phyloP scores from a whole-genome alignment of 2,888 invertebrate genomes.

The Galeruca laticollis region DNA sequence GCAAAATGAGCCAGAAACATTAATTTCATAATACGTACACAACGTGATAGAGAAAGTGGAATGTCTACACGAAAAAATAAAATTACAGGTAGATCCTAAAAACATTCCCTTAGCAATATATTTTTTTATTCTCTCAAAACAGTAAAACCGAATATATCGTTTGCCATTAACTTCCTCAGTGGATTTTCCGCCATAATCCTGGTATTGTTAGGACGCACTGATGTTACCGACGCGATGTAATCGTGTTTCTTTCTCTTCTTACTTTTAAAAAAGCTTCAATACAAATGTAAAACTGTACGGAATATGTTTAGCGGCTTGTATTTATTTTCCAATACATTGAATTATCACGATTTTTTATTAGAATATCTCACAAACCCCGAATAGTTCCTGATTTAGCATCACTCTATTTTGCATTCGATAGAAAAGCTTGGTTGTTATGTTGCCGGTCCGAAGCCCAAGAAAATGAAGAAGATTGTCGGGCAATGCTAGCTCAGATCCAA shows the following conservation, averaged over 20 bases:
- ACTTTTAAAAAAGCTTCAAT: neutral
- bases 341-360: too few relatives aligned
- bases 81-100: slow-evolving; percentile 18
- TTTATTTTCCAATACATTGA: neutral
- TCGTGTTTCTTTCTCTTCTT: neutral
- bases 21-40: slow-evolving; percentile 25
- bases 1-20: too few relatives aligned
- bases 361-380: too few relatives aligned
- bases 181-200: slow-evolving; percentile 21
- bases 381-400: too few relatives aligned
- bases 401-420: too few relatives aligned
- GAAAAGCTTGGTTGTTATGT: too few relatives aligned
- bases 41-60: slow-evolving; percentile 25
- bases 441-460: too few relatives aligned
- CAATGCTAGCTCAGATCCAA: too few relatives aligned
- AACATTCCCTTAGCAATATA: slow-evolving; percentile 11
- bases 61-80: slow-evolving; percentile 16
- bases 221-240: neutral
- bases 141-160: slow-evolving; percentile 27
- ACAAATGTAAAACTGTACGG: neutral
- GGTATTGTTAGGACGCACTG: neutral
- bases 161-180: slow-evolving; percentile 21
- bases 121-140: slow-evolving; percentile 24
- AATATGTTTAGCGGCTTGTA: neutral
- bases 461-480: too few relatives aligned